phyloP scores from a whole-genome alignment of 2,113 vertebrate species.

The Canis aureus region DNA sequence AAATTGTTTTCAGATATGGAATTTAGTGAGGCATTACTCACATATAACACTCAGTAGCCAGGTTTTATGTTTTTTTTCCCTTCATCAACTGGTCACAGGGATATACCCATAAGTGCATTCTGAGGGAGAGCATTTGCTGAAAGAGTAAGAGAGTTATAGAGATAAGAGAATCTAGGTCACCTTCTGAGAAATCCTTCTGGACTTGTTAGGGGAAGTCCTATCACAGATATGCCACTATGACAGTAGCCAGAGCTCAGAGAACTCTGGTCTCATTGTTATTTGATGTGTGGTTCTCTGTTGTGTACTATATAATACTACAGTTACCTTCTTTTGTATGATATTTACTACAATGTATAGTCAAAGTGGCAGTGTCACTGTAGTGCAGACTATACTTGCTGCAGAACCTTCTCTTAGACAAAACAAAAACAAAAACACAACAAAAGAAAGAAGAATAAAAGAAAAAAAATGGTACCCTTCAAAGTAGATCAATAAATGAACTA shows the following conservation, averaged over 20 bases:
- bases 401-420: background rate
- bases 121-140: background rate
- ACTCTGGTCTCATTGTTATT: background rate
- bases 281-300: background rate
- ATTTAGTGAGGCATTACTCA: background rate
- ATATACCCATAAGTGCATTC: background rate
- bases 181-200: too few relatives aligned
- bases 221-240: background rate
- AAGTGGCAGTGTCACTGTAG: background rate
- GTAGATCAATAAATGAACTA: background rate
- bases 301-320: background rate
- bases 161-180: background rate
- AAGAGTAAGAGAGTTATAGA: background rate
- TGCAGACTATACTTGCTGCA: background rate
- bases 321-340: background rate
- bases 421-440: background rate
- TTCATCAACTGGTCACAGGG: background rate
- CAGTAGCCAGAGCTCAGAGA: background rate
- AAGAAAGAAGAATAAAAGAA: background rate
- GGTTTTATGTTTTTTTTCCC: too few relatives aligned
- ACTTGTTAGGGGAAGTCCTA: background rate
- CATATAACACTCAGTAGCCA: background rate
- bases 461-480: background rate
- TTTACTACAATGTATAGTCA: background rate
- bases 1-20: background rate